Conservation (phyloP, 1,140 invertebrate genomes). For the Drosophila nebulosa region DNA sequence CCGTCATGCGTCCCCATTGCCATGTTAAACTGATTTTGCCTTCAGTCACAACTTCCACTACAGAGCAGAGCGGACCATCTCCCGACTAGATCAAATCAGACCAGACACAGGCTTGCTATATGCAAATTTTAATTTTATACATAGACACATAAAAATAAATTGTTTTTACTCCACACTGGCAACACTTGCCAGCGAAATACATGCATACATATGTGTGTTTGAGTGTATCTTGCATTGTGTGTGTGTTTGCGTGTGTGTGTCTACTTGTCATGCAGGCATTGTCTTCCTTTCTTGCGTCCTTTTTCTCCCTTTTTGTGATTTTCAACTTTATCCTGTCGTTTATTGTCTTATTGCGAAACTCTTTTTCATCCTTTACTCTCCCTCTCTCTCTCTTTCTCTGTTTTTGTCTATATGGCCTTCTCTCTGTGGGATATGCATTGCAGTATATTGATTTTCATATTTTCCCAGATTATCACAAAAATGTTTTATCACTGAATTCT, state of each 20-base stretch:
- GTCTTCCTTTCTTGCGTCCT: slow-evolving; percentile 17
- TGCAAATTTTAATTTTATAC: slow-evolving; percentile 75
- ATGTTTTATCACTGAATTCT: slow-evolving; percentile 40
- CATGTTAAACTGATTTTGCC: slow-evolving; percentile 23
- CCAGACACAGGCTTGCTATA: slow-evolving; percentile 36
- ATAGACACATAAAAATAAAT: slow-evolving; percentile 75
- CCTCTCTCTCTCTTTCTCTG: neutral
- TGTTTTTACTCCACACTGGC: slow-evolving; percentile 60
- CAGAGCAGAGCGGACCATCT: slow-evolving; percentile 6
- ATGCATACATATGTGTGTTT: neutral
- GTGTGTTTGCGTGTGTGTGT: slow-evolving; percentile 2
- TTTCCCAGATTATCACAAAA: slow-evolving; percentile 47
- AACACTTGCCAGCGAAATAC: slow-evolving; percentile 58
- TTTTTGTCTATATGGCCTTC: neutral
- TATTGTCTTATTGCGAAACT: slow-evolving; percentile 42
- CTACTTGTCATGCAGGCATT: slow-evolving; percentile 56
- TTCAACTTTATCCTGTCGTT: slow-evolving; percentile 20
- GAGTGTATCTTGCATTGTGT: neutral
- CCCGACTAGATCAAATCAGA: neutral
- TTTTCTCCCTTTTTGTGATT: slow-evolving; percentile 17
- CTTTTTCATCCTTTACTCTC: slow-evolving; percentile 15
- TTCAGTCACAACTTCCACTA: slow-evolving; percentile 31
- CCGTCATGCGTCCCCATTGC: neutral
- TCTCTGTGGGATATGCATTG: slow-evolving; percentile 31
- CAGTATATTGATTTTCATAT: slow-evolving; percentile 69